Evolutionary conservation across 2,797 vertebrate genomes (phyloP).

Genomic region (Heteromormyrus szaboi): DNA sequence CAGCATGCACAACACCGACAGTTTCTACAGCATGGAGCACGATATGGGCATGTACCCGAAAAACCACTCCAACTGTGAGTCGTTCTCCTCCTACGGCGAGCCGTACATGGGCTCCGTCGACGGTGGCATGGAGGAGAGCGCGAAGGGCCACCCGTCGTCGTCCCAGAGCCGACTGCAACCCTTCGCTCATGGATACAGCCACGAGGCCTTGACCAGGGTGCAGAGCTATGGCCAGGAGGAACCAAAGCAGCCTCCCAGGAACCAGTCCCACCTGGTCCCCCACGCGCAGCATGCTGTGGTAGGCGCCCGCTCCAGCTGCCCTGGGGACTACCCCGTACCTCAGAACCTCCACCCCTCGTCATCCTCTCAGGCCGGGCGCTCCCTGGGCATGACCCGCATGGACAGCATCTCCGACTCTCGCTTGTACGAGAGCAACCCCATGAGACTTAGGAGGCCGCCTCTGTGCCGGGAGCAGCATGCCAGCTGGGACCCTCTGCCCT

Average conservation of each 20-base stretch:
- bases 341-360: constrained; percentile 74
- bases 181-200: constrained; percentile 89
- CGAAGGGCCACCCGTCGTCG: constrained; percentile 72
- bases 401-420: constrained; percentile 96
- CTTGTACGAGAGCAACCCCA: constrained; percentile 90
- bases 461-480: constrained; percentile 97
- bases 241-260: constrained; percentile 77
- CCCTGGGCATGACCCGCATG: constrained; percentile 97
- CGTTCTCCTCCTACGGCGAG: constrained; percentile 89
- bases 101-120: constrained; percentile 86
- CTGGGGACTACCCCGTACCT: constrained; percentile 84
- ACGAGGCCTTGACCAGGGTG: constrained; percentile 82
- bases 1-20: constrained; percentile 85
- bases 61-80: constrained; percentile 88
- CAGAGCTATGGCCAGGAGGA: constrained; percentile 91
- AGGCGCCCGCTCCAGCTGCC: constrained; percentile 83
- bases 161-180: constrained; percentile 80
- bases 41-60: constrained; percentile 79
- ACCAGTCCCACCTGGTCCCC: constrained; percentile 81
- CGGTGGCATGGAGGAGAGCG: constrained; percentile 77
- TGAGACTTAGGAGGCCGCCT: constrained; percentile 84
- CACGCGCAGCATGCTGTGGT: constrained; percentile 79
- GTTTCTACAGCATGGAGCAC: constrained; percentile 86
- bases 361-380: constrained; percentile 79
- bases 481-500: constrained; percentile 93